These are phyloP conservation scores for Solea senegalensis DNA, from an alignment of 2,113 vertebrate genomes.

Conservation along the genomic window DNA sequence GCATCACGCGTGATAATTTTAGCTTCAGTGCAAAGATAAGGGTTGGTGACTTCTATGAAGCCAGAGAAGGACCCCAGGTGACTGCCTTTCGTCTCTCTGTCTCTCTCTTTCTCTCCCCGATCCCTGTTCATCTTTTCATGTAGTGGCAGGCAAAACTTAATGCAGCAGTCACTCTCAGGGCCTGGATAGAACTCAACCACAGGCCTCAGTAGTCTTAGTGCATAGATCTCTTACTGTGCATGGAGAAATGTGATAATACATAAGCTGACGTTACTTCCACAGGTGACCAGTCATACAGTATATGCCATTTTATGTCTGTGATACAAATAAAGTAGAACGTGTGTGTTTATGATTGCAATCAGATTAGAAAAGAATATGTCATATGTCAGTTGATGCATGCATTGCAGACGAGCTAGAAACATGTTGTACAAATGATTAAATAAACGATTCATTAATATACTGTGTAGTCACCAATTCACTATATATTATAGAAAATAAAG, in stretches of 20 bases:
- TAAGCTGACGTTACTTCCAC: conserved; percentile 81
- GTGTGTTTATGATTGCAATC: conserved; percentile 15
- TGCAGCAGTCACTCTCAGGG: conserved; percentile 73
- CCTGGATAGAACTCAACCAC: conserved; percentile 62
- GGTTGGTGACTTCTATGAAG: conserved; percentile 99
- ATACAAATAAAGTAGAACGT: conserved; percentile 35
- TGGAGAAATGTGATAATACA: conserved; percentile 75
- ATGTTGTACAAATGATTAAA: conserved; percentile 2
- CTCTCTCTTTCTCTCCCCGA: conserved; percentile 56
- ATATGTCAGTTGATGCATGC: not conserved
- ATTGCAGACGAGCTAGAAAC: conserved; percentile 38
- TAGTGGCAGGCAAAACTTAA: conserved; percentile 71
- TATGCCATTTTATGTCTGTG: conserved; percentile 55
- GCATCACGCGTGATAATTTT: conserved; percentile 99
- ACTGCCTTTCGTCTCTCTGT: conserved; percentile 84
- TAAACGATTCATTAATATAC: conserved; percentile 6
- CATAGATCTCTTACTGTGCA: conserved; percentile 72
- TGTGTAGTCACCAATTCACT: conserved; percentile 14
- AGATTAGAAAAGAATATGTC: conserved; percentile 7
- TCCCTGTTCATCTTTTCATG: conserved; percentile 79
- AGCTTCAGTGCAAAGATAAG: conserved; percentile 99
- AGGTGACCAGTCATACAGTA: conserved; percentile 70
- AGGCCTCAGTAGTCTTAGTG: conserved; percentile 67
- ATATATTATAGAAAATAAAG: conserved; percentile 10
- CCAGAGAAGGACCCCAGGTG: conserved; percentile 99